Percentiles rank a stretch among this genome's conserved stretches.
These are phyloP conservation scores for Equus quagga DNA, from an alignment of 2,113 vertebrate genomes.

Conservation along the genomic window DNA sequence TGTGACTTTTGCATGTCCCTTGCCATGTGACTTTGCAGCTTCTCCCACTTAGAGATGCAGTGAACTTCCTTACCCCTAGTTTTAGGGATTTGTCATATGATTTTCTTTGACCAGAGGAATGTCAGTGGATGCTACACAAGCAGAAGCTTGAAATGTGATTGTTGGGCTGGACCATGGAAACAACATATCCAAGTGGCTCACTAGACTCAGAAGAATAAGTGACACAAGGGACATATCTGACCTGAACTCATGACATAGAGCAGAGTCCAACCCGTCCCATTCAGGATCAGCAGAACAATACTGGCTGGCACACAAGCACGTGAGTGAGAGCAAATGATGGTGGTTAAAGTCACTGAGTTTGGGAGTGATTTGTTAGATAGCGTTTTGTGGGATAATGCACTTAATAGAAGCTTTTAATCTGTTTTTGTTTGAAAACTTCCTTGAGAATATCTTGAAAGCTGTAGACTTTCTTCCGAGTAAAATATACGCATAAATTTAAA, in stretches of 20 bases:
- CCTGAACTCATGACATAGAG: neutral
- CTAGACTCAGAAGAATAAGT: neutral
- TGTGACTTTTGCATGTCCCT: neutral
- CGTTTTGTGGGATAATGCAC: neutral
- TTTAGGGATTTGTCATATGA: neutral
- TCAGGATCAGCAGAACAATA: neutral
- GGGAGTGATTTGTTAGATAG: neutral
- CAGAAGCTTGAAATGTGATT: neutral
- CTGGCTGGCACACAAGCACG: neutral
- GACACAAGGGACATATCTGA: neutral
- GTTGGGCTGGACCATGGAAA: neutral
- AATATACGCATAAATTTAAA: conserved; percentile 18
- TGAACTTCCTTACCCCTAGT: neutral
- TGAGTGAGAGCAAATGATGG: neutral
- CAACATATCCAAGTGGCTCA: neutral
- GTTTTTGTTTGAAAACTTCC: neutral
- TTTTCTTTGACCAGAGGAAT: neutral
- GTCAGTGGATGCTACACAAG: neutral
- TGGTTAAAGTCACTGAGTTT: neutral
- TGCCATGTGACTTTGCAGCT: neutral
- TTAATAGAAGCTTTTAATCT: neutral
- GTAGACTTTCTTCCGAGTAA: neutral
- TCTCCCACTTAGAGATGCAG: neutral
- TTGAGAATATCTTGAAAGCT: neutral
- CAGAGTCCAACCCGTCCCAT: neutral